Evolutionary conservation across 2,797 vertebrate genomes (phyloP).

Genomic region (Toxotes lorentzi): DNA sequence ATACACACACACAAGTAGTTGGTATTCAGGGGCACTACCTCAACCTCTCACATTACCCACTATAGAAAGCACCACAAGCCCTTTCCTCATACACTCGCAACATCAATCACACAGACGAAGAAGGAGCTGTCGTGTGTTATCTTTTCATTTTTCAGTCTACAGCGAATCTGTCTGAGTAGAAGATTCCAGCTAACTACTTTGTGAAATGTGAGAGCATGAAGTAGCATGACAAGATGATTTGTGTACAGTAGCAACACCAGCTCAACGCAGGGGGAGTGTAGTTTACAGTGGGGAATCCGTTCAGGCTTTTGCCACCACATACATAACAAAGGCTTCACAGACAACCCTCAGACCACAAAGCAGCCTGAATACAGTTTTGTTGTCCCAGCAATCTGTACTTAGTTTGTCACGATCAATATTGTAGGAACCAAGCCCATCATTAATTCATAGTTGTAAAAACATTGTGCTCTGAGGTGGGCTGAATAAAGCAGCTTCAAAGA

Average conservation of each 20-base stretch:
- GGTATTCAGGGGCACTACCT: constrained; percentile 63
- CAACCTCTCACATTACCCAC: constrained; percentile 62
- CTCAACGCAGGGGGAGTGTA: constrained; percentile 64
- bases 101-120: constrained; percentile 55
- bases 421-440: constrained; percentile 75
- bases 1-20: constrained; percentile 53
- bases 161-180: constrained; percentile 27
- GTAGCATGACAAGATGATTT: constrained; percentile 70
- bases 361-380: constrained; percentile 57
- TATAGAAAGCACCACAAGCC: constrained; percentile 38
- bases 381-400: constrained; percentile 74
- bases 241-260: constrained; percentile 79
- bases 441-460: constrained; percentile 78
- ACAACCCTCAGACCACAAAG: constrained; percentile 58
- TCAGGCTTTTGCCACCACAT: constrained; percentile 61
- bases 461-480: constrained; percentile 49
- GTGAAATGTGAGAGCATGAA: constrained; percentile 67
- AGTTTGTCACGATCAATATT: constrained; percentile 82
- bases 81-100: constrained; percentile 18
- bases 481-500: constrained; percentile 65
- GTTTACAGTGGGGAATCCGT: constrained; percentile 72
- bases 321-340: constrained; percentile 70
- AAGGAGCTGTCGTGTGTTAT: constrained; percentile 38
- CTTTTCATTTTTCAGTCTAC: constrained; percentile 36
- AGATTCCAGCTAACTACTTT: constrained; percentile 35